Evolutionary conservation across 1,140 invertebrate species (phyloP).

Genomic region (Mylabris phalerata): DNA sequence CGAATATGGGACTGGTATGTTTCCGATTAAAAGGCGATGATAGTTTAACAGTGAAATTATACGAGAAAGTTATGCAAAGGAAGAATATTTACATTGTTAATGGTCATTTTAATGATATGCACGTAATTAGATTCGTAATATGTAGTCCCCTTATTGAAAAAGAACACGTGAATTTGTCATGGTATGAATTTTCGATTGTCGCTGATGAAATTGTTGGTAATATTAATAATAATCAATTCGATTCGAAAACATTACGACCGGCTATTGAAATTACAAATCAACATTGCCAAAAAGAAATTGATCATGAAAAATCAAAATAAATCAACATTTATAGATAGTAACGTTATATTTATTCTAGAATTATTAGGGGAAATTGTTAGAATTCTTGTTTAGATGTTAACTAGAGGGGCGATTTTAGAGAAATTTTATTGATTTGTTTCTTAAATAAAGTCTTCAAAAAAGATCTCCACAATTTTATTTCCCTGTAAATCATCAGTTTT

Average conservation of each 20-base stretch:
- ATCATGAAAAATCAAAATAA: constrained; percentile 45
- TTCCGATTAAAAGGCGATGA: constrained; percentile 79
- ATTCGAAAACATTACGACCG: constrained; percentile 1
- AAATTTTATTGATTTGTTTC: too few species aligned
- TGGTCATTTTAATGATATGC: constrained; percentile 57
- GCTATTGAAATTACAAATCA: constrained; percentile 17
- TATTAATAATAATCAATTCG: neutral
- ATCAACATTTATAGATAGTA: neutral
- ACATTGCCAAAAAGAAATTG: constrained; percentile 4
- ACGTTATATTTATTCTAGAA: neutral
- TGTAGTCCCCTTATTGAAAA: constrained; percentile 64
- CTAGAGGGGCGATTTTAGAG: too few species aligned
- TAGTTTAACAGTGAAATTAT: constrained; percentile 62
- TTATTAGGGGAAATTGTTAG: too few species aligned
- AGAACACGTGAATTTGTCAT: constrained; percentile 72
- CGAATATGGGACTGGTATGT: constrained; percentile 75
- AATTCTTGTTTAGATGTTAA: too few species aligned
- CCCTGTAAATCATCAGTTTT: too few species aligned
- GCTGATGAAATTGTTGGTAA: constrained; percentile 42
- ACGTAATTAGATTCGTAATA: constrained; percentile 77
- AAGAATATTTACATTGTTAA: constrained; percentile 81
- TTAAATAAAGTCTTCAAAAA: too few species aligned
- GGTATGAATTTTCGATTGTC: constrained; percentile 66
- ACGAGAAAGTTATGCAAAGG: constrained; percentile 67
- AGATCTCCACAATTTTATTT: too few species aligned